Percentiles rank a stretch among this genome's conserved stretches.
These are phyloP conservation scores for Lysiphlebus fabarum DNA, from an alignment of 1,140 invertebrate genomes.

Conservation along the genomic window DNA sequence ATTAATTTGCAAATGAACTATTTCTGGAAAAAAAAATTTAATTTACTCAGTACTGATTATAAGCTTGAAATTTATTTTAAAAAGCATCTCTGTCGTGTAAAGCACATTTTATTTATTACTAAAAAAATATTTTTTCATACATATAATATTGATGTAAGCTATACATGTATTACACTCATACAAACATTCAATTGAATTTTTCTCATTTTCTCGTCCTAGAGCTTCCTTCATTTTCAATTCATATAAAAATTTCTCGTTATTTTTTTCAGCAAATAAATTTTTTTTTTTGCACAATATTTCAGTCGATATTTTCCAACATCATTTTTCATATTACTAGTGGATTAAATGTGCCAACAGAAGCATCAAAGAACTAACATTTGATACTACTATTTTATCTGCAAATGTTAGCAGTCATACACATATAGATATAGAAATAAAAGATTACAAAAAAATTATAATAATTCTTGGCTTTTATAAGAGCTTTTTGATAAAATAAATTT, in stretches of 20 bases:
- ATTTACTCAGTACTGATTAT: conserved; percentile 18
- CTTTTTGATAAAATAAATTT: no score
- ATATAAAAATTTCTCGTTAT: no score
- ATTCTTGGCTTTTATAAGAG: not conserved
- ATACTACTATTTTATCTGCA: no score
- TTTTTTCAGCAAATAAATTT: no score
- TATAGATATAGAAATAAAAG: no score
- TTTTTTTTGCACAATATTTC: no score
- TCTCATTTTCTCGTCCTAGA: no score
- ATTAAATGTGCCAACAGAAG: conserved; percentile 35
- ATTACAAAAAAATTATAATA: conserved; percentile 7
- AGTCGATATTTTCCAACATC: conserved; percentile 15
- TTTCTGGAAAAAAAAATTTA: conserved; percentile 4
- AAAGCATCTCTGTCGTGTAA: not conserved
- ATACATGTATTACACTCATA: no score
- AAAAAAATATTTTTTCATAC: not conserved
- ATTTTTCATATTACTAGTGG: conserved; percentile 36
- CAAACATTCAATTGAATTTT: no score
- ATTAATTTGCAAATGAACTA: conserved; percentile 23
- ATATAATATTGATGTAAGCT: no score
- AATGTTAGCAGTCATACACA: no score
- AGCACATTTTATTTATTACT: conserved; percentile 17
- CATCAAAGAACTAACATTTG: conserved; percentile 30
- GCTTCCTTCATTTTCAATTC: no score
- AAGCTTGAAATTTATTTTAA: conserved; percentile 4